These are phyloP conservation scores for Himalopsyche phryganea DNA, from an alignment of 1,140 invertebrate species.

Conservation along the genomic window DNA sequence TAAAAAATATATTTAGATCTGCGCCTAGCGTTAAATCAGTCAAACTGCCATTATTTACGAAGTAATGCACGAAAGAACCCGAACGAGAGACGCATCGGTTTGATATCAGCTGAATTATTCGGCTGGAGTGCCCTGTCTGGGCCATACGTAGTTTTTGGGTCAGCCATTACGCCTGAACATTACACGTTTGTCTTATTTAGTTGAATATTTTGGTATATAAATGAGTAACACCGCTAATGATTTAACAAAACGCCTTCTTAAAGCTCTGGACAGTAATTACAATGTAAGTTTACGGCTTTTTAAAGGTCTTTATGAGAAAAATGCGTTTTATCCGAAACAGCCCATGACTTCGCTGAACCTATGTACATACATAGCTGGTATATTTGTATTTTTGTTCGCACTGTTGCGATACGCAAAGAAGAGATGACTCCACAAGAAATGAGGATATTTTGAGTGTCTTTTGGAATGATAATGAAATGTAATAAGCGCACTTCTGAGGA, in stretches of 20 bases:
- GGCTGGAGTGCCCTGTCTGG: constrained; percentile 56
- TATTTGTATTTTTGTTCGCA: constrained; percentile 14
- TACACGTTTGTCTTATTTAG: constrained; percentile 56
- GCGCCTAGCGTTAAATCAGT: constrained; percentile 3
- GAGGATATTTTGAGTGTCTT: constrained; percentile 9
- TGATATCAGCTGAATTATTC: constrained; percentile 57
- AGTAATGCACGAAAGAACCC: constrained; percentile 5
- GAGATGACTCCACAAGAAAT: constrained; percentile 1
- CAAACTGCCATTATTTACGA: constrained; percentile 4
- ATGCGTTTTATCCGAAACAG: constrained; percentile 24
- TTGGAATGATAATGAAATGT: background rate
- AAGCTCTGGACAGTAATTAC: constrained; percentile 56
- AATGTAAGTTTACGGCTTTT: constrained; percentile 50
- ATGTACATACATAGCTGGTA: constrained; percentile 16
- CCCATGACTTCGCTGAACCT: constrained; percentile 14
- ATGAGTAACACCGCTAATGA: constrained; percentile 57
- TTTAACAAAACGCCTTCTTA: constrained; percentile 55
- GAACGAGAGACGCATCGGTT: constrained; percentile 38
- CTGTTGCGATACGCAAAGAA: constrained; percentile 2
- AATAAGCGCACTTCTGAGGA: constrained; percentile 5
- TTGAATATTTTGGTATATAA: constrained; percentile 56
- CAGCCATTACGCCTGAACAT: constrained; percentile 54
- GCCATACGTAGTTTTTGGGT: constrained; percentile 55
- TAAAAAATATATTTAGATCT: background rate
- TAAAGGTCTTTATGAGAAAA: constrained; percentile 21